Evolutionary conservation across 1,140 invertebrate genomes (phyloP).

Genomic region (Plodia interpunctella): DNA sequence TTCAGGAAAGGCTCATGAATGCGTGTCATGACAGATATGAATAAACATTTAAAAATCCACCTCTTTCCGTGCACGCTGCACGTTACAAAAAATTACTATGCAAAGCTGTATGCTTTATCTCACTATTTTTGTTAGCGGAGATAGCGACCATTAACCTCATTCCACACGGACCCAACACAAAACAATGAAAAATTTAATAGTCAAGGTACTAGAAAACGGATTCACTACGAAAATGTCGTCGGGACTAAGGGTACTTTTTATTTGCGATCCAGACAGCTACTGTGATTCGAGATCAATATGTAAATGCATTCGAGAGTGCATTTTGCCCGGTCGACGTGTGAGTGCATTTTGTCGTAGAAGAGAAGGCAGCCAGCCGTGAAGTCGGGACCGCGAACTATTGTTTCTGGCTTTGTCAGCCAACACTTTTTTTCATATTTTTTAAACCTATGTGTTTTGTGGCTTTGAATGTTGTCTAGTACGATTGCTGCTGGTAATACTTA

Average conservation of each 20-base stretch:
- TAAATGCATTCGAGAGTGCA: slow-evolving; percentile 65
- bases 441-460: no score
- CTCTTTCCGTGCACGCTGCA: slow-evolving; percentile 1
- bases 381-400: slow-evolving; percentile 33
- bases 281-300: slow-evolving; percentile 66
- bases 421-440: no score
- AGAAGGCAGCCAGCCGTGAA: slow-evolving; percentile 30
- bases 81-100: slow-evolving; percentile 1
- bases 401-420: no score
- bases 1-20: neutral
- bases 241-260: slow-evolving; percentile 25
- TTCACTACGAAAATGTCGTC: neutral
- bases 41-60: slow-evolving; percentile 5
- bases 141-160: slow-evolving; percentile 5
- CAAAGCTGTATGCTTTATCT: slow-evolving; percentile 4
- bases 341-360: slow-evolving; percentile 60
- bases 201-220: slow-evolving; percentile 5
- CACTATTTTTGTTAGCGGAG: neutral
- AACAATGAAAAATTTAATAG: slow-evolving; percentile 7
- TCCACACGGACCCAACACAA: neutral
- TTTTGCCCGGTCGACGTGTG: slow-evolving; percentile 37
- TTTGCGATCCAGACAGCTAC: slow-evolving; percentile 43
- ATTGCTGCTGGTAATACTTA: no score
- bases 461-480: no score
- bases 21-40: slow-evolving; percentile 1